phyloP scores from a whole-genome alignment of 2,888 invertebrate species.

The Trisateles emortualis region DNA sequence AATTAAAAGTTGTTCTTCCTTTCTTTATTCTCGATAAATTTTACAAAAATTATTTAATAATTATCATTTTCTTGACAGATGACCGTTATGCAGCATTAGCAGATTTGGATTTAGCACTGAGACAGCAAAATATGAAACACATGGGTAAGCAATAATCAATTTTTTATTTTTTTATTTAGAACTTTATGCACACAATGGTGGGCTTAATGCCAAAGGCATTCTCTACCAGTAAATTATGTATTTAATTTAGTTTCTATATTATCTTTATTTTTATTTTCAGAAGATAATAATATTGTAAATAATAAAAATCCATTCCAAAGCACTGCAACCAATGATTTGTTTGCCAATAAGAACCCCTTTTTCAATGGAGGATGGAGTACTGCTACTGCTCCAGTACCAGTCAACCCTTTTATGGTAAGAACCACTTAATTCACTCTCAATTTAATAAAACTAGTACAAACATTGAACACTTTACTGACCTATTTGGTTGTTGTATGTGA shows the following conservation, averaged over 20 bases:
- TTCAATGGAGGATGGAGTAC: conserved; percentile 79
- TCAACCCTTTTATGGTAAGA: conserved; percentile 82
- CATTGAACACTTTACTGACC: neutral
- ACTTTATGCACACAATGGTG: too few species aligned
- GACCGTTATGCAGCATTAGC: conserved; percentile 98
- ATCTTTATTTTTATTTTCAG: conserved; percentile 63
- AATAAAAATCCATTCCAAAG: conserved; percentile 85
- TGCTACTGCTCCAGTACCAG: conserved; percentile 62
- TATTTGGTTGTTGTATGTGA: too few species aligned
- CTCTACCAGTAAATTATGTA: too few species aligned
- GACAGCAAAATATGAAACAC: conserved; percentile 85
- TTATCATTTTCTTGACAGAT: conserved; percentile 79
- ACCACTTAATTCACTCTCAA: neutral
- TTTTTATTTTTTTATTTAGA: too few species aligned
- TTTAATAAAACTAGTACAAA: too few species aligned
- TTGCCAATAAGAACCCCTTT: conserved; percentile 80
- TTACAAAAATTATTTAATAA: conserved; percentile 3
- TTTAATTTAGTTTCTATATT: conserved; percentile 1
- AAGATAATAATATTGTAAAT: conserved; percentile 66
- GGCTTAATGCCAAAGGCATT: too few species aligned
- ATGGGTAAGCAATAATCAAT: conserved; percentile 69
- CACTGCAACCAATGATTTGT: conserved; percentile 73
- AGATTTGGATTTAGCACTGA: conserved; percentile 94
- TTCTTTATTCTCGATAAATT: too few species aligned
- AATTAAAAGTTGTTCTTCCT: too few species aligned